Conservation (phyloP, 2,888 invertebrate species). For the Nomada ferruginata region DNA sequence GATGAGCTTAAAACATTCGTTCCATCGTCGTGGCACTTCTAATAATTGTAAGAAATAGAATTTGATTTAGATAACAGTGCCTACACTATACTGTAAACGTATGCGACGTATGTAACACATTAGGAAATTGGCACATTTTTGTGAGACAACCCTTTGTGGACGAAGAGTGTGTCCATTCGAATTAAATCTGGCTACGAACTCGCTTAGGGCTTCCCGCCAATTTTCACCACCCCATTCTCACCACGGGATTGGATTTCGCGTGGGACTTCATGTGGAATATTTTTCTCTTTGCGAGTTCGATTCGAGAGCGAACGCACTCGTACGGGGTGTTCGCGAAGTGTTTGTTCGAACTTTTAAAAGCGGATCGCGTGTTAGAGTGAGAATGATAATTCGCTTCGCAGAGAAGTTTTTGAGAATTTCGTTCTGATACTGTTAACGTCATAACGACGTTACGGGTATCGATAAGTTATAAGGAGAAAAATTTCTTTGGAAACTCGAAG, state of each 20-base stretch:
- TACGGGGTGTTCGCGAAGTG: slow-evolving; percentile 10
- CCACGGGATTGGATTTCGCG: slow-evolving; percentile 35
- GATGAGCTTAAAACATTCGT: too few species aligned
- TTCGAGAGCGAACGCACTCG: background rate
- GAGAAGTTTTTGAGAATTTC: slow-evolving; percentile 6
- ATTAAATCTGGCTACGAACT: slow-evolving; percentile 53
- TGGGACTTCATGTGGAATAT: slow-evolving; percentile 34
- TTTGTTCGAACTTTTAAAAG: slow-evolving; percentile 17
- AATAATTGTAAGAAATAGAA: too few species aligned
- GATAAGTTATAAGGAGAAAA: background rate
- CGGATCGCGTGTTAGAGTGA: background rate
- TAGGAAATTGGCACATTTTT: too few species aligned
- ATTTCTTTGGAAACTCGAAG: too few species aligned
- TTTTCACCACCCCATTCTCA: slow-evolving; percentile 14
- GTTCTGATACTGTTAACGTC: background rate
- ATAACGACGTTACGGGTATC: background rate
- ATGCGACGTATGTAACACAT: slow-evolving; percentile 36
- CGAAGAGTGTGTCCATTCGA: slow-evolving; percentile 10
- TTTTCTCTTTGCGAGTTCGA: slow-evolving; percentile 29
- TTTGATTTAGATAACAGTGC: too few species aligned
- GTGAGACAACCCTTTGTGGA: slow-evolving; percentile 6
- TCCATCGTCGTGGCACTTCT: too few species aligned
- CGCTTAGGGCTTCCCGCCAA: slow-evolving; percentile 24
- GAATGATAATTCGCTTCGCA: background rate
- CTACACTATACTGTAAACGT: too few species aligned